Percentiles rank a stretch among this genome's conserved stretches.
These are phyloP conservation scores for Falco biarmicus DNA, from an alignment of 2,797 vertebrate species.

Conservation along the genomic window DNA sequence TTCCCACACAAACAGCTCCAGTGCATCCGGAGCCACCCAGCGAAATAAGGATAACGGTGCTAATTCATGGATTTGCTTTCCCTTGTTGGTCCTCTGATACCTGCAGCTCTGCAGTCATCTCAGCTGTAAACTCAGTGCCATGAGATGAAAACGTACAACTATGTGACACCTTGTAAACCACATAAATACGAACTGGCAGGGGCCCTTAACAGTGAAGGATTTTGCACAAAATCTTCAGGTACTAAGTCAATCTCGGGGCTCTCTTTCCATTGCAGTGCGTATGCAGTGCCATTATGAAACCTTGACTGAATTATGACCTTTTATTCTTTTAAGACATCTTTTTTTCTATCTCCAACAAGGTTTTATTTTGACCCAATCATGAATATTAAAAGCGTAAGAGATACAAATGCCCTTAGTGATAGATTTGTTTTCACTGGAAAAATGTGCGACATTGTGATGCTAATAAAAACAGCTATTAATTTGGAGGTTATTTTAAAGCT, in stretches of 20 bases:
- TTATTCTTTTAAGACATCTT: background rate
- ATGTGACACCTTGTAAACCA: constrained; percentile 42
- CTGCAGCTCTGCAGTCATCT: background rate
- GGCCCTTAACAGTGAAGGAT: background rate
- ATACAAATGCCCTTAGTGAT: background rate
- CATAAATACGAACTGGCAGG: constrained; percentile 29
- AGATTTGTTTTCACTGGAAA: constrained; percentile 39
- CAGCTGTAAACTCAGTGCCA: constrained; percentile 5
- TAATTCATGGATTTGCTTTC: background rate
- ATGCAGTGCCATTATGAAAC: background rate
- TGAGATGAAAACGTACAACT: constrained; percentile 41
- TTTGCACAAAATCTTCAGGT: constrained; percentile 31
- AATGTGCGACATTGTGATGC: background rate
- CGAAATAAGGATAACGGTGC: background rate
- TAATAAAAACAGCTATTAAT: constrained; percentile 17
- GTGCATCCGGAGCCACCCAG: background rate
- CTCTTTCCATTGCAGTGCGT: constrained; percentile 19
- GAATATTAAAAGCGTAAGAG: background rate
- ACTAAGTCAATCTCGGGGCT: constrained; percentile 32
- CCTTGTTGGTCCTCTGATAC: background rate
- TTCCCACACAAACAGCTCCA: background rate
- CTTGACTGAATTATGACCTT: background rate
- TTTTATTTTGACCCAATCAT: constrained; percentile 28
- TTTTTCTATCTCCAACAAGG: background rate
- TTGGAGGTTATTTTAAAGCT: constrained; percentile 41